A percentile compares a stretch with the other conserved stretches of the same genome.
phyloP scores from a whole-genome alignment of 2,113 vertebrate genomes.

The Apteryx mantelli region DNA sequence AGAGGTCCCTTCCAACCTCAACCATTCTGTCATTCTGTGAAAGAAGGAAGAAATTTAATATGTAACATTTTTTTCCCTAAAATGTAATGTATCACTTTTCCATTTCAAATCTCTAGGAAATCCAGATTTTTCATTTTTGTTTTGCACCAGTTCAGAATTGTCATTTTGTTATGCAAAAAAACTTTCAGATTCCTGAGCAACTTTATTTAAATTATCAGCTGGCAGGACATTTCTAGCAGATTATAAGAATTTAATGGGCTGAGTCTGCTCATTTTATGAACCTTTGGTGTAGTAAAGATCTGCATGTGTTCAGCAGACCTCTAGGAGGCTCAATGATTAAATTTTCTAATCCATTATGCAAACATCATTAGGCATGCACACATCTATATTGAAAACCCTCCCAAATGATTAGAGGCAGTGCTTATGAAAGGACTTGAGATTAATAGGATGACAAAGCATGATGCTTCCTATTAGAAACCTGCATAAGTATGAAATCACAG shows the following conservation, averaged over 20 bases:
- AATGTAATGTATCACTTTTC: not conserved
- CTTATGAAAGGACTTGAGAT: slow-evolving; percentile 30
- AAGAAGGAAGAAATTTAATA: not conserved
- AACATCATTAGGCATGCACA: not conserved
- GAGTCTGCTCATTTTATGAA: not conserved
- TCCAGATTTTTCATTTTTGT: not conserved
- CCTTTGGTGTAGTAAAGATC: not conserved
- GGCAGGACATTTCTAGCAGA: not conserved
- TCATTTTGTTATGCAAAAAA: not conserved
- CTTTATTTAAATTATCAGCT: not conserved
- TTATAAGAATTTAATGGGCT: not conserved
- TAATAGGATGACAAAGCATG: slow-evolving; percentile 38
- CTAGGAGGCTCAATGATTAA: not conserved
- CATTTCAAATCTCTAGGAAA: not conserved
- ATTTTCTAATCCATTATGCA: not conserved
- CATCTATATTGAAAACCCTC: not conserved
- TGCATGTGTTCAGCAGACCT: not conserved
- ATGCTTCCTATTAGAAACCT: not conserved
- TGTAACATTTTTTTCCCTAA: not conserved
- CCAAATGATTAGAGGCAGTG: slow-evolving; percentile 10
- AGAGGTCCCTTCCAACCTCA: no score
- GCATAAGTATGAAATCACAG: slow-evolving; percentile 2
- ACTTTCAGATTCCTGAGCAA: not conserved
- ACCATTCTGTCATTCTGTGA: not conserved
- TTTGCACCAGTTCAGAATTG: not conserved